Evolutionary conservation across 1,140 invertebrate genomes (phyloP).

Genomic region (Nilaparvata lugens): DNA sequence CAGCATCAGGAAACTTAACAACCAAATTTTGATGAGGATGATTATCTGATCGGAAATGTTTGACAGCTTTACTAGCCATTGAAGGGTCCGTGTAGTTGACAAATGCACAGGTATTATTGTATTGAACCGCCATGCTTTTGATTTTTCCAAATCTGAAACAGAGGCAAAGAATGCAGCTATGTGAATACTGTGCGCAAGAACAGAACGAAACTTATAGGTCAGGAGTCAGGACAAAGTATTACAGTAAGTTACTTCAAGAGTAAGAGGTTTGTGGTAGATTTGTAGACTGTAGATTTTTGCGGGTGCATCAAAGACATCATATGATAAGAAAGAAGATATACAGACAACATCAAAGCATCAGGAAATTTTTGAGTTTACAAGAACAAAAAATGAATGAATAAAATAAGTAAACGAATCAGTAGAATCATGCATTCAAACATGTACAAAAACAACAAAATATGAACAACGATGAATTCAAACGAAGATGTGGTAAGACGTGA

Average conservation of each 20-base stretch:
- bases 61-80: slow-evolving; percentile 6
- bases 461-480: no score
- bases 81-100: slow-evolving; percentile 7
- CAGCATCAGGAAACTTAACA: no score
- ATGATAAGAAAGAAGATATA: no score
- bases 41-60: slow-evolving; percentile 2
- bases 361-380: no score
- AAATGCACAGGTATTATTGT: slow-evolving; percentile 12
- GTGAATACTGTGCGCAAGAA: neutral
- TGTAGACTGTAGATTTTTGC: neutral
- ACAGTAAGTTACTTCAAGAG: neutral
- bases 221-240: neutral
- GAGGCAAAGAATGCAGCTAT: neutral
- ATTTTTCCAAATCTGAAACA: slow-evolving; percentile 12
- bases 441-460: no score
- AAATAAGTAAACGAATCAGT: no score
- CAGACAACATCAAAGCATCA: no score
- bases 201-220: neutral
- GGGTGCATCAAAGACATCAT: no score
- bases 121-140: slow-evolving; percentile 4
- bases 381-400: no score
- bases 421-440: no score
- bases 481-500: no score
- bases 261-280: neutral
- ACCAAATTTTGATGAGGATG: no score